Base-by-base conservation (phyloP, 2,797 vertebrate species). In the Diplodus puntazzo region DNA sequence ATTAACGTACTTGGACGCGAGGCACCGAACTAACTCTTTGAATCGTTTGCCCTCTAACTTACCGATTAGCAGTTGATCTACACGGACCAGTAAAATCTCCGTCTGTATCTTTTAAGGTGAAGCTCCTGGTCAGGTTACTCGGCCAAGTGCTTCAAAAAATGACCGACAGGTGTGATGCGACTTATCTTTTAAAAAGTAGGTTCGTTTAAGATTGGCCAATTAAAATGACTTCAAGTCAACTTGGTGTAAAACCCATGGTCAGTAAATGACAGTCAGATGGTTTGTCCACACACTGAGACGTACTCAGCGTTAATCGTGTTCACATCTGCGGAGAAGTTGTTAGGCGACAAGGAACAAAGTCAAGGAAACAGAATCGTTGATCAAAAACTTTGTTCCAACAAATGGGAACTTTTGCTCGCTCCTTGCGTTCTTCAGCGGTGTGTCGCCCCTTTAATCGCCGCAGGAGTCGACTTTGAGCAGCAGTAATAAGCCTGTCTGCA, bases 401-500 rank as follows among this genome's bases (percentile, higher is more conserved):
- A 73, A 71, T 42, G 21, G 16, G 55, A 80, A 64, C 43, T 59
- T 66, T n/a, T 75, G 17, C 67, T 34, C 45, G 23, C 25, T 52
- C n/a, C 43, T 27, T 57, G 49, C 23, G 6, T 43, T 8, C 42
- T 4, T 77, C 75, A 9, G 64, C 18, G 39, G 67, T 57, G 63
- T 23, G 54, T 75, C 2, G 0, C 13, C 25, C 65, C 59, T 77
- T 60, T 0, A 27, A 45, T 54, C 63, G 7, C 60, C 54, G n/a
- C 65, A 6, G 69, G 79, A 79, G 60, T 52, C 9, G 16, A n/a
- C 69, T 72, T 39, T 74, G 61, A 66, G 85, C 82, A 21, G 58
- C 71, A 48, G 8, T 75, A 81, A 89, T 72, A 69, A 80, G 63
- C 70, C 13, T 4, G 64, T 82, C 73, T 63, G 79, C 81, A 18